These are phyloP conservation scores for Thalassoma bifasciatum DNA, from an alignment of 2,113 vertebrate genomes.

Conservation along the genomic window DNA sequence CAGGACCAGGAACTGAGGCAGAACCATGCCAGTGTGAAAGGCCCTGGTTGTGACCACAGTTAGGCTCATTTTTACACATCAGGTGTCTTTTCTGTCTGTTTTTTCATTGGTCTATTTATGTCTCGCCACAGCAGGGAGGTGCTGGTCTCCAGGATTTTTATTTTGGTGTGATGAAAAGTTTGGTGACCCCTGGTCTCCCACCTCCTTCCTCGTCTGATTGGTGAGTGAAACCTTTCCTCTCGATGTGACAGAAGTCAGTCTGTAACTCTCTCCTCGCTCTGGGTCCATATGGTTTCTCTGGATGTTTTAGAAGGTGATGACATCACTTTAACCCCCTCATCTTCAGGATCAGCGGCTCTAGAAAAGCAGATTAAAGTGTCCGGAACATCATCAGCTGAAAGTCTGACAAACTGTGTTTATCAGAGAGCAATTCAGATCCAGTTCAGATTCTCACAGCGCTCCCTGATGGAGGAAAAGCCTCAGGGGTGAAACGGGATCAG, in stretches of 20 bases:
- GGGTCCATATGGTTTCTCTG: slow-evolving; percentile 72
- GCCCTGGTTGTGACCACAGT: no score
- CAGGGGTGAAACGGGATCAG: slow-evolving; percentile 60
- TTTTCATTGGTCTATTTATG: no score
- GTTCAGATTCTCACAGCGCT: slow-evolving; percentile 38
- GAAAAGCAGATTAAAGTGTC: slow-evolving; percentile 49
- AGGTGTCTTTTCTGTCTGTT: no score
- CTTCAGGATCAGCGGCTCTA: slow-evolving; percentile 22
- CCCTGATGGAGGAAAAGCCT: slow-evolving; percentile 52
- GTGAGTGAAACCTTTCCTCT: slow-evolving; percentile 5
- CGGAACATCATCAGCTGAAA: slow-evolving; percentile 31
- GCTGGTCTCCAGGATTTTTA: no score
- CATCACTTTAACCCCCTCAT: slow-evolving; percentile 53
- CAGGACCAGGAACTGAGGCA: no score
- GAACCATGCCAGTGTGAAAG: no score
- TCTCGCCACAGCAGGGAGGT: no score
- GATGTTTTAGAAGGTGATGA: slow-evolving; percentile 66
- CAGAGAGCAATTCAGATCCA: slow-evolving; percentile 28
- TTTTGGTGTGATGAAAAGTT: no score
- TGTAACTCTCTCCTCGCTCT: no score
- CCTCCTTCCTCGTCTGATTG: no score
- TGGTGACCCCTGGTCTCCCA: no score
- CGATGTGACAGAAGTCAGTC: slow-evolving; percentile 20
- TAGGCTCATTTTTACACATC: no score
- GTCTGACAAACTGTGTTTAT: slow-evolving; percentile 27